Percentiles rank a stretch among this genome's conserved stretches.
These are phyloP conservation scores for Tuberolachnus salignus DNA, from an alignment of 2,888 invertebrate genomes.

Conservation along the genomic window DNA sequence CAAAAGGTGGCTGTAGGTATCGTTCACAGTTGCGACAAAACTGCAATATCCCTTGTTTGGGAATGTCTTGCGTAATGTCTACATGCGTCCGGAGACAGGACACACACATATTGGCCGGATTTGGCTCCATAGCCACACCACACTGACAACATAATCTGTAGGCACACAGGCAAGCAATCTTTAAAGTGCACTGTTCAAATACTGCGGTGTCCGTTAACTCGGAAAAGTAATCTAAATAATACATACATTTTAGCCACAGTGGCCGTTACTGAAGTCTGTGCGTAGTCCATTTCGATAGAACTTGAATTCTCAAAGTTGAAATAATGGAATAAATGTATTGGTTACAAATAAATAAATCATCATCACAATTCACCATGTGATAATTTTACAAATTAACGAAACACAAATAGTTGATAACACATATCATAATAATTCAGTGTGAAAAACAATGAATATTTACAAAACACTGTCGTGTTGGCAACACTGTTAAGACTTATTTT, in stretches of 20 bases:
- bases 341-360: too few species aligned
- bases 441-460: too few species aligned
- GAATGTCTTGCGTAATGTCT: constrained; percentile 95
- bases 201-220: background rate
- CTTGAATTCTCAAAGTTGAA: too few species aligned
- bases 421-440: too few species aligned
- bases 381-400: too few species aligned
- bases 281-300: constrained; percentile 34
- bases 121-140: constrained; percentile 88
- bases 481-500: too few species aligned
- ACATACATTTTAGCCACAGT: constrained; percentile 48
- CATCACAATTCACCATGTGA: too few species aligned
- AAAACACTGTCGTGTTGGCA: too few species aligned
- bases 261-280: constrained; percentile 6
- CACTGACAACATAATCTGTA: constrained; percentile 90
- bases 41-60: constrained; percentile 87
- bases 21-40: constrained; percentile 94
- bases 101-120: constrained; percentile 97
- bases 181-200: background rate
- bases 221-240: background rate
- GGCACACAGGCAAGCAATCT: background rate
- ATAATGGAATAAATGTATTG: too few species aligned
- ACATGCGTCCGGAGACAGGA: constrained; percentile 88
- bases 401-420: too few species aligned
- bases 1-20: constrained; percentile 89